Conservation (phyloP, 1,140 invertebrate species). For the Rhagoletis pomonella region DNA sequence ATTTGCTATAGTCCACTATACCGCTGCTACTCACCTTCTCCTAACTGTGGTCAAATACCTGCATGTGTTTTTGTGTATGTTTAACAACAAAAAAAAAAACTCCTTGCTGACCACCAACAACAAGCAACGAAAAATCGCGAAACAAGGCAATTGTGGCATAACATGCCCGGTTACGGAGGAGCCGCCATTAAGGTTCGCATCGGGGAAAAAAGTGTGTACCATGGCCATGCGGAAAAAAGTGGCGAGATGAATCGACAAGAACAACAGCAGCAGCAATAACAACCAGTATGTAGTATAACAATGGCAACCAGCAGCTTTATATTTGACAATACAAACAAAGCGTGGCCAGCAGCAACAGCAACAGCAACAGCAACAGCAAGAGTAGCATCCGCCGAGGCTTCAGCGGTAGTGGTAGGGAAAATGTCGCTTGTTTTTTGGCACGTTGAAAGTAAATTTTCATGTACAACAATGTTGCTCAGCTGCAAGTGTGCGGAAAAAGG, state of each 20-base stretch:
- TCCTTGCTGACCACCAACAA: not conserved
- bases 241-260: constrained; percentile 31
- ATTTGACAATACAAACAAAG: constrained; percentile 32
- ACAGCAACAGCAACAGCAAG: not conserved
- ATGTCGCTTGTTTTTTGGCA: constrained; percentile 40
- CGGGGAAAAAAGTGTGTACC: constrained; percentile 14
- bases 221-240: not conserved
- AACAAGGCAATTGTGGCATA: constrained; percentile 38
- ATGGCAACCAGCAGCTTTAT: constrained; percentile 12
- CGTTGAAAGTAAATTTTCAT: constrained; percentile 41
- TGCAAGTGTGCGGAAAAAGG: not conserved
- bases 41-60: not conserved
- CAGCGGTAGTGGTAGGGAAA: constrained; percentile 1
- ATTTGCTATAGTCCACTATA: not conserved
- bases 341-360: not conserved
- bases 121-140: constrained; percentile 37
- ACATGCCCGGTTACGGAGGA: not conserved
- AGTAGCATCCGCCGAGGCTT: not conserved
- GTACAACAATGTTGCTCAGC: constrained; percentile 22
- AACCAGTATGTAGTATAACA: not conserved
- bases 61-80: not conserved
- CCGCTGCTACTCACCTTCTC: not conserved
- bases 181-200: constrained; percentile 23
- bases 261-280: not conserved
- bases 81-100: constrained; percentile 4